Evolutionary conservation across 2,888 invertebrate species (phyloP).

Genomic region (Oligia fasciuncula): DNA sequence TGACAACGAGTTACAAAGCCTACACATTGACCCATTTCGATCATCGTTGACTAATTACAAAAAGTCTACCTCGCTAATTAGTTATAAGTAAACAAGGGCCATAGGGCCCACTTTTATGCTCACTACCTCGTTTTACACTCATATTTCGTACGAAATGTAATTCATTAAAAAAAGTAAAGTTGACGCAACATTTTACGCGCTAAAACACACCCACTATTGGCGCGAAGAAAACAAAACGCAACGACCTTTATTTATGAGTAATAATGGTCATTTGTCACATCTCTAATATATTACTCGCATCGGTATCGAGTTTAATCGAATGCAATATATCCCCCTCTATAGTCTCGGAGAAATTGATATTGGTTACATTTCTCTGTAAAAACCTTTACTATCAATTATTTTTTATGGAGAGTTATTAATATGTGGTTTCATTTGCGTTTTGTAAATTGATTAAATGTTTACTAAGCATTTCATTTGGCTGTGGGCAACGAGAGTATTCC

Average conservation of each 20-base stretch:
- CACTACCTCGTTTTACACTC: not conserved
- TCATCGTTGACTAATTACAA: constrained; percentile 17
- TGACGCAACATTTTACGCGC: constrained; percentile 49
- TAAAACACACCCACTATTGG: constrained; percentile 65
- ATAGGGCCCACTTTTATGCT: constrained; percentile 9
- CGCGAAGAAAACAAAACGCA: constrained; percentile 70
- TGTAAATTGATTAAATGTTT: constrained; percentile 32
- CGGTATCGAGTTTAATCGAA: constrained; percentile 72
- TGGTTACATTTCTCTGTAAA: constrained; percentile 41
- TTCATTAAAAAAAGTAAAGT: constrained; percentile 45
- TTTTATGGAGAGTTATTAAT: constrained; percentile 35
- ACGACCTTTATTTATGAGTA: constrained; percentile 76
- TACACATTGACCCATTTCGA: constrained; percentile 21
- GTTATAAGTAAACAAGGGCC: constrained; percentile 7
- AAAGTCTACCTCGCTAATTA: constrained; percentile 25
- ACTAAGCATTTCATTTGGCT: constrained; percentile 16
- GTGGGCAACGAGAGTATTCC: not conserved
- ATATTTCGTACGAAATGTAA: constrained; percentile 43
- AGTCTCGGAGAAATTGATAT: constrained; percentile 48
- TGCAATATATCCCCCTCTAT: constrained; percentile 61
- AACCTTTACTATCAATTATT: constrained; percentile 32
- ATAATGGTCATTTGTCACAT: constrained; percentile 76
- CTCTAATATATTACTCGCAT: constrained; percentile 69
- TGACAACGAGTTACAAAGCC: not conserved
- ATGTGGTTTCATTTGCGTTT: constrained; percentile 27